These are phyloP conservation scores for Volucella zonaria DNA, from an alignment of 2,888 invertebrate species.

Conservation along the genomic window DNA sequence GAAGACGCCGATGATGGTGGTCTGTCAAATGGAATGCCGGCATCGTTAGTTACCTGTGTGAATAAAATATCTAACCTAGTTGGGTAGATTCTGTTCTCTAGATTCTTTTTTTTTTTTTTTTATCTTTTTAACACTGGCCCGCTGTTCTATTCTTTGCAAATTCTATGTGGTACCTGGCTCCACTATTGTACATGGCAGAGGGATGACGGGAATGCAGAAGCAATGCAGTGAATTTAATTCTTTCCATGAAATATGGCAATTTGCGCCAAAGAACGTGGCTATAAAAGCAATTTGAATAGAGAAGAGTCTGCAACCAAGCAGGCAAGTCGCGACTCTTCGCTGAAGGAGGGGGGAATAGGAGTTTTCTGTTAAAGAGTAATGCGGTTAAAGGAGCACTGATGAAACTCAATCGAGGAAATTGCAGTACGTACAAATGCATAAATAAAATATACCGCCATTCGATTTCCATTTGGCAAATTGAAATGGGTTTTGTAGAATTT, in stretches of 20 bases:
- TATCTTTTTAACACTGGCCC: neutral
- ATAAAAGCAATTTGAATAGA: conserved; percentile 51
- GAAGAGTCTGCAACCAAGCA: conserved; percentile 21
- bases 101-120: conserved; percentile 15
- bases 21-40: conserved; percentile 61
- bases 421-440: too few species aligned
- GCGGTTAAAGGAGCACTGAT: conserved; percentile 4
- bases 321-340: neutral
- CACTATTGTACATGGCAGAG: conserved; percentile 29
- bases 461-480: too few species aligned
- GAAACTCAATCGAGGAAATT: conserved; percentile 17
- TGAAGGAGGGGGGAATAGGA: neutral
- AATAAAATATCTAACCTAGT: conserved; percentile 71
- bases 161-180: conserved; percentile 11
- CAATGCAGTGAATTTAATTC: conserved; percentile 69
- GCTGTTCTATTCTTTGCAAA: conserved; percentile 38
- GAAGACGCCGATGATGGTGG: conserved; percentile 33
- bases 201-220: neutral
- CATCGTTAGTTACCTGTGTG: conserved; percentile 71
- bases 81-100: conserved; percentile 28
- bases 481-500: too few species aligned
- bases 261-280: conserved; percentile 56
- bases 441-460: too few species aligned
- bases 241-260: conserved; percentile 68
- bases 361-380: conserved; percentile 13